Base-by-base conservation (phyloP, 2,113 vertebrate species). In the Colinus virginianus region DNA sequence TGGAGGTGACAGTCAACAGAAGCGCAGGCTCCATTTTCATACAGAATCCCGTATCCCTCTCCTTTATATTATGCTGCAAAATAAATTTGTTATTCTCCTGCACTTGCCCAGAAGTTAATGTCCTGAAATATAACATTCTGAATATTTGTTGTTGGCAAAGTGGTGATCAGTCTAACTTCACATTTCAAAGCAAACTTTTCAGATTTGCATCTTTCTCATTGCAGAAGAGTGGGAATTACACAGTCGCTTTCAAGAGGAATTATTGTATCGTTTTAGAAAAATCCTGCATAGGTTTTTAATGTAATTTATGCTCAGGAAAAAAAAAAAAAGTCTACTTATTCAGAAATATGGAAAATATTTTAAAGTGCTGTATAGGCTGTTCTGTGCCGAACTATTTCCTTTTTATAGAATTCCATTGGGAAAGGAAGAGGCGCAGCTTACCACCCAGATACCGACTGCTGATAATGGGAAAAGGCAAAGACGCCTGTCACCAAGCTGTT, bases 141-240 rank as follows among this genome's bases (percentile, higher is more conserved):
- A 90, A 32, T 80, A 71, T 80, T 75, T 88, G 64, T 8, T 67
- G 21, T 80, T 91, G 40, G 6, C 49, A 42, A 79, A 85, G 76
- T 80, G 43, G 20, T 69, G 64, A 69, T 69, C 43, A 16, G 10
- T 43, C 77, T 64, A 61, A 85, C 85, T 90, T 80, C 69, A 64
- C 43, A 14, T 91, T 95, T 86, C 74, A 78, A 86, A 88, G 68
- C 40, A 78, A 55, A 16, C 19, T 83, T 83, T 94, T 88, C 17
- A 20, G 26, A 6, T 78, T 74, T 88, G 26, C 2, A 0, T 17
- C 49, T 46, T 55, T 32, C 74, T 75, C 80, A 61, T 63, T 92
- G 77, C 69, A 61, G 63, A 88, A 75, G 34, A 81, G 20, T 19
- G 32, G 28, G 84, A 81, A 48, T 74, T 88, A 59, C 72, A 51